A percentile compares a stretch with the other conserved stretches of the same genome.
Evolutionary conservation across 1,140 invertebrate genomes (phyloP).

Genomic region (Epicauta chinensis): DNA sequence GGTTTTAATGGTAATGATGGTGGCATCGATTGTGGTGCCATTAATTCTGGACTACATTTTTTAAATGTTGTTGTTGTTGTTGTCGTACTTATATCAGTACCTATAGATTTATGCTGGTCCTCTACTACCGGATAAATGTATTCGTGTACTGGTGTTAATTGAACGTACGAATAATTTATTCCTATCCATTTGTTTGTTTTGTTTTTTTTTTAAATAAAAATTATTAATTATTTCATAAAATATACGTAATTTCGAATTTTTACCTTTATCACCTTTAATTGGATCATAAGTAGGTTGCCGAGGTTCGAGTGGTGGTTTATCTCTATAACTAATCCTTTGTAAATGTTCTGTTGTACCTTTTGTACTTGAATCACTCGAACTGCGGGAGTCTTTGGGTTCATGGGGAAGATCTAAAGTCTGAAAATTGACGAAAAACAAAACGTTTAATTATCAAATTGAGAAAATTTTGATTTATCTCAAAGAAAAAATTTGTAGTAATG

Average conservation of each 20-base stretch:
- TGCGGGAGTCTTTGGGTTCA: constrained; percentile 57
- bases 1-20: constrained; percentile 50
- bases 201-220: too few relatives aligned
- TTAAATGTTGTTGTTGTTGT: constrained; percentile 56
- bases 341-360: constrained; percentile 39
- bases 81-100: constrained; percentile 40
- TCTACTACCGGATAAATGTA: constrained; percentile 76
- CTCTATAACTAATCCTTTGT: constrained; percentile 38
- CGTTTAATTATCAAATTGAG: background rate
- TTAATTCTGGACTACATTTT: constrained; percentile 45
- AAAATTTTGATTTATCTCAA: background rate
- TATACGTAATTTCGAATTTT: constrained; percentile 7
- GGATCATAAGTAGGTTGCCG: constrained; percentile 35
- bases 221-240: too few relatives aligned
- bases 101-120: constrained; percentile 45
- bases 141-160: constrained; percentile 73
- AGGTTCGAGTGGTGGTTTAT: constrained; percentile 31
- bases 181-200: too few relatives aligned
- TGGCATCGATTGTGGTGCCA: constrained; percentile 27
- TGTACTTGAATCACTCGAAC: constrained; percentile 55
- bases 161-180: constrained; percentile 79
- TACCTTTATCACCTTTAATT: constrained; percentile 29
- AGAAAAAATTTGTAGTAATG: background rate
- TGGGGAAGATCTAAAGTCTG: constrained; percentile 75
- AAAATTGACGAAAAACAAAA: constrained; percentile 30